Evolutionary conservation across 2,888 invertebrate genomes (phyloP), one percentile per base, ranked within the genome.

Genomic region (Thereva unica): DNA sequence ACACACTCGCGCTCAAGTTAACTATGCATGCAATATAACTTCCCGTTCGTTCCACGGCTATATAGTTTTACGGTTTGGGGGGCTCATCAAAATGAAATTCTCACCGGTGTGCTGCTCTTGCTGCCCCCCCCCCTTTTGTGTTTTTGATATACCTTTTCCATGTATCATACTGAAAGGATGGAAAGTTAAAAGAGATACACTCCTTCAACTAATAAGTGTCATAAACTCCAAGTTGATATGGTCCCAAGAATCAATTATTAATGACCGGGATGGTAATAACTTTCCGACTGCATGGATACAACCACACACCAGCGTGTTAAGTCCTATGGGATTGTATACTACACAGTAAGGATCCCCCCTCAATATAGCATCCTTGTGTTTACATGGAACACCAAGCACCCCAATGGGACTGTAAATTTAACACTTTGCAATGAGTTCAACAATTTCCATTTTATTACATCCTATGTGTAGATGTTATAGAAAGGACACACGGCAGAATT

Each of bases 351-450:
- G 23, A 23, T 23, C 23, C 2, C 23, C 23, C 23, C 23, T 2
- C 23, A 23, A 23, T 23, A 23, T 23, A 23, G 23, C 37, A 35
- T 47, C 42, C 42, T 56, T 44, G 12, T 54, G 53, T 56, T 53
- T 55, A 56, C 49, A 50, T 49, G n/a, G 47, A 38, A 42, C 54
- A 49, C 23, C 12, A 49, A 52, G 47, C 23, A 35, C 45, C 67
- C 67, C 61, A 54, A 9, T 38, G 67, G 61, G 61, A 53, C 54
- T 54, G 59, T 67, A 67, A 67, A 67, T 67, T 67, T 61, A 61
- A 54, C 67, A 57, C 67, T 61, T 63, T 47, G 61, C 67, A 61
- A 67, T 67, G 67, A 59, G 54, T 61, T 67, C 44, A 67, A 50
- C 67, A 61, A 67, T 67, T 67, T 59, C 38, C 59, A 38, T 67